phyloP scores from a whole-genome alignment of 2,797 vertebrate species.

The Rhynchotus rufescens region DNA sequence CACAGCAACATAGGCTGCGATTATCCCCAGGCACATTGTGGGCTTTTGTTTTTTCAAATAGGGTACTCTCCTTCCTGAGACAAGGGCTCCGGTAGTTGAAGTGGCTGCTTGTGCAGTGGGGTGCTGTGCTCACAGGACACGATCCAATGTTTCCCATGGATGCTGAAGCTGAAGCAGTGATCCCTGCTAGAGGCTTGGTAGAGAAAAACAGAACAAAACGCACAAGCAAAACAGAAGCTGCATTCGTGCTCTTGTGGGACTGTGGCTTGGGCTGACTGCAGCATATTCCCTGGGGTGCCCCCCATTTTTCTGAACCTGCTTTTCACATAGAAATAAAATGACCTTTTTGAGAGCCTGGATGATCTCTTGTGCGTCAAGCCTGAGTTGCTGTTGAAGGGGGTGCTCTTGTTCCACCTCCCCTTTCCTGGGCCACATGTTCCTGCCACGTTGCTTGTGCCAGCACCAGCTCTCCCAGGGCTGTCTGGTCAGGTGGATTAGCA shows the following conservation, averaged over 20 bases:
- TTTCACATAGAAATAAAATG: neutral
- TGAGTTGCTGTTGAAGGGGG: neutral
- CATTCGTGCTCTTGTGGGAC: neutral
- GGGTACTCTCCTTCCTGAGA: neutral
- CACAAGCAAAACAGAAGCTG: neutral
- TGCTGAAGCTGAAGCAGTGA: neutral
- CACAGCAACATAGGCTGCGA: neutral
- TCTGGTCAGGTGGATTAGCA: neutral
- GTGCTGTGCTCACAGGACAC: neutral
- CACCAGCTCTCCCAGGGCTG: neutral
- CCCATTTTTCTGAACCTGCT: neutral
- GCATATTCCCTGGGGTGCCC: neutral
- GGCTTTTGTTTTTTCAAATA: neutral
- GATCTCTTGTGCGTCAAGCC: neutral
- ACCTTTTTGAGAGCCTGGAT: neutral
- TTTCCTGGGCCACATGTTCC: neutral
- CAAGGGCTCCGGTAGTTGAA: neutral
- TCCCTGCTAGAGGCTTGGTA: neutral
- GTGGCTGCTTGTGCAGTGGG: neutral
- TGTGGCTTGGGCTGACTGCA: neutral
- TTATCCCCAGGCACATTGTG: neutral
- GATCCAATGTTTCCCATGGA: neutral
- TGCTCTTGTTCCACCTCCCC: rapidly evolving
- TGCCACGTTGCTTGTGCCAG: neutral
- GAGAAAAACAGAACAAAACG: neutral